A percentile compares a stretch with the other conserved stretches of the same genome.
Conservation (phyloP, 2,113 vertebrate genomes). For the Malurus alboscapulatus region DNA sequence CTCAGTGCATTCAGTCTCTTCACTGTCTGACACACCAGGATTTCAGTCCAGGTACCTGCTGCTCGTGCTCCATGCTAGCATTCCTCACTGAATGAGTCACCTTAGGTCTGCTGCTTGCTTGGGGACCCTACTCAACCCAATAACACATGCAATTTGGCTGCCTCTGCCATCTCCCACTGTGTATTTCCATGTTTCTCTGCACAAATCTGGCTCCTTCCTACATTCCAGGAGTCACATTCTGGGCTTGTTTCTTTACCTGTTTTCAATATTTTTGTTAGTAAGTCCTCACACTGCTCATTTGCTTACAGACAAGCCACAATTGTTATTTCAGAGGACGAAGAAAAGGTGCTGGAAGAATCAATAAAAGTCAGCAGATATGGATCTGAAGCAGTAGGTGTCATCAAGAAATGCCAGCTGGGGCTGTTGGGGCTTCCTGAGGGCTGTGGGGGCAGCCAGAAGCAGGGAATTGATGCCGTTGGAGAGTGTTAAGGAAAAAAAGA, state of each 20-base stretch:
- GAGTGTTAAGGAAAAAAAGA: not conserved
- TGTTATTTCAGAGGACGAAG: not conserved
- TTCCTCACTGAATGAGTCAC: not conserved
- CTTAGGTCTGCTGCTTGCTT: not conserved
- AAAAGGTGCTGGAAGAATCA: not conserved
- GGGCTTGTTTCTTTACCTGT: not conserved
- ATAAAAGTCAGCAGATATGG: not conserved
- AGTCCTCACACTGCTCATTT: not conserved
- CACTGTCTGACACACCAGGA: not conserved
- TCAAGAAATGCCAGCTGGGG: not conserved
- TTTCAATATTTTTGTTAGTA: not conserved
- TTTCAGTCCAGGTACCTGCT: not conserved
- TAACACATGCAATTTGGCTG: not conserved
- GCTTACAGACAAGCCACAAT: not conserved
- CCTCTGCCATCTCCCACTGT: not conserved
- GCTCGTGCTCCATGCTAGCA: not conserved
- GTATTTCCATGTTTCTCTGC: not conserved
- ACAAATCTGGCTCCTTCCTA: not conserved
- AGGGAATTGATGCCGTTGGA: fast-evolving
- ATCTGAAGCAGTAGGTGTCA: not conserved
- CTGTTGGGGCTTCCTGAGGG: not conserved
- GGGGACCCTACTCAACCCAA: not conserved
- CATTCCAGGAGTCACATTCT: not conserved
- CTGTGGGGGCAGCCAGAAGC: not conserved
- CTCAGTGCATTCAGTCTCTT: not conserved